phyloP scores from a whole-genome alignment of 1,140 invertebrate genomes.

The Araneus ventricosus region DNA sequence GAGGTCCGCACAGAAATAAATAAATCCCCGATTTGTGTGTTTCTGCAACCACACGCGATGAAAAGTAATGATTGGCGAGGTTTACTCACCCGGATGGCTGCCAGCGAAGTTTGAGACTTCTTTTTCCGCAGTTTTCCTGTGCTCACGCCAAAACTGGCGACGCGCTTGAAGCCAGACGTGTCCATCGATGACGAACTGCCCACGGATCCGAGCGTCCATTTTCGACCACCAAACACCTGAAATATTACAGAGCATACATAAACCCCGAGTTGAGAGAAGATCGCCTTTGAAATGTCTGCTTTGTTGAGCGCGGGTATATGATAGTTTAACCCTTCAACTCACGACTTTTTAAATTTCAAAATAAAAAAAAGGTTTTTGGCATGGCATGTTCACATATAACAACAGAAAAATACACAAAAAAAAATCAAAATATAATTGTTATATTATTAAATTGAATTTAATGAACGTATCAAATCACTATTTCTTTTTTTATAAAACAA shows the following conservation, averaged over 20 bases:
- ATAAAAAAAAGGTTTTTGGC: no score
- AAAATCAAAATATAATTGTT: no score
- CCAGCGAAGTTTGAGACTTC: slow-evolving; percentile 82
- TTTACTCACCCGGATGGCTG: slow-evolving; percentile 75
- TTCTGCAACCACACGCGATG: not conserved
- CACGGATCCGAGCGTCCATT: slow-evolving; percentile 84
- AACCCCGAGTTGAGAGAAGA: not conserved
- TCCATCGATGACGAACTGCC: slow-evolving; percentile 80
- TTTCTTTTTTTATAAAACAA: no score
- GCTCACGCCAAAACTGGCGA: slow-evolving; percentile 80
- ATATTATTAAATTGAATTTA: no score
- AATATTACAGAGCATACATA: slow-evolving; percentile 54
- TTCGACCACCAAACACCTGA: slow-evolving; percentile 91
- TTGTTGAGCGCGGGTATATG: not conserved
- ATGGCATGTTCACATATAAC: no score
- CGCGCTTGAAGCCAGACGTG: slow-evolving; percentile 80
- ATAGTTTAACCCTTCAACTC: not conserved
- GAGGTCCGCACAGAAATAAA: not conserved
- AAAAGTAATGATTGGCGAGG: slow-evolving; percentile 3
- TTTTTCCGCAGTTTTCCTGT: slow-evolving; percentile 85
- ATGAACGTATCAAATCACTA: no score
- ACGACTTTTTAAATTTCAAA: no score
- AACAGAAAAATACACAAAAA: no score
- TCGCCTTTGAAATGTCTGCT: not conserved
- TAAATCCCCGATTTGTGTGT: not conserved